Evolutionary conservation across 2,797 vertebrate species (phyloP), one percentile per base, ranked within the genome.

Genomic region (Cryptoblepharus egeriae): DNA sequence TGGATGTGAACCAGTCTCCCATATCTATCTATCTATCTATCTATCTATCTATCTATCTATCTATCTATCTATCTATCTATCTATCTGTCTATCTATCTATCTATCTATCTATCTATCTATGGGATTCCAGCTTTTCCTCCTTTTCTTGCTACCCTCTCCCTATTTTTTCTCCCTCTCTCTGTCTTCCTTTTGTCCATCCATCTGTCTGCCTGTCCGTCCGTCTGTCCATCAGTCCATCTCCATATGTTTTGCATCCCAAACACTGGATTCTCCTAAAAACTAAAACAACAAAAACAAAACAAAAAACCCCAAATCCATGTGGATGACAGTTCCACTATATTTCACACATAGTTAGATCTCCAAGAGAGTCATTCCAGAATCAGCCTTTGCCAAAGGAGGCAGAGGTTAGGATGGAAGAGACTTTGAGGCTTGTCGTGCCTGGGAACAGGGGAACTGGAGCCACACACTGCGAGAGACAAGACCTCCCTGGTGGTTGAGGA

Each of bases 401-500:
- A 30, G 63, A 18, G 32, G n/a, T 72, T 65, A 32, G 37, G 61
- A 49, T 35, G 30, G 30, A 42, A 65, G 7, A 30, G 37, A 20
- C 55, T 63, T 39, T 57, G 70, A 39, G 15, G 5, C 39, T 12
- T 12, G 11, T 6, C 15, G 18, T 79, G 61, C 61, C 65, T 70
- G 83, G 28, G 63, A 61, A 49, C 42, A 60, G 75, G 72, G 45
- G 30, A 49, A 52, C 45, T 30, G 42, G 30, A 77, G 35, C 57
- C 64, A 69, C 28, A 52, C 39, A 24, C 11, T 61, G 69, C 2
- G 11, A 57, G 42, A 69, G 35, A 30, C 30, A 13, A 55, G 22
- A 74, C 57, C 64, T 82, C 80, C 71, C 75, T 79, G 76, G 55
- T 18, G 20, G 42, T 22, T 61, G 55, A 82, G 57, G 71, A 79